Evolutionary conservation across 1,140 invertebrate genomes (phyloP), one percentile per base, ranked within the genome.

Genomic region (Aricia agestis): DNA sequence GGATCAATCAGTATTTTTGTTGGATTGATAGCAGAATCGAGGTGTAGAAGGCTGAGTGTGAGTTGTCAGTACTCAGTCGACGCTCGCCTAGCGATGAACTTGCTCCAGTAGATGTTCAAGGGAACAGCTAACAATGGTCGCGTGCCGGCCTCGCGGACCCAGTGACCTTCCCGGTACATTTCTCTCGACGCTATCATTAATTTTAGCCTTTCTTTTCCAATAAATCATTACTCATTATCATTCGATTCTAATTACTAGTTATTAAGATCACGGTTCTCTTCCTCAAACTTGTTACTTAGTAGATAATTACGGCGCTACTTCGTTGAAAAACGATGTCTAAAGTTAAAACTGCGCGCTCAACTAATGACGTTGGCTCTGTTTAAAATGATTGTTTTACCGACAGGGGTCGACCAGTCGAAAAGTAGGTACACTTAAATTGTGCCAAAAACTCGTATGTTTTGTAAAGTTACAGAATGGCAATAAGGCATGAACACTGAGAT

Each of bases 151-250:
- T 52, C 13, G 45, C 10, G 13, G 17, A 1, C 1, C n/a, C 58
- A 2, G 58, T 18, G 18, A 63, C 59, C 59, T 63, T 63, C 59
- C 17, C 2, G 17, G 1, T 6, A 19, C 59, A n/a, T 63, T 63
- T 25, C 59, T 63, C 59, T 63, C 17, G 11, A 18, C 9, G 18
- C 59, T 6, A 25, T 25, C 59, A 11, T 63, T 63, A 63, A 63
- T 63, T n/a, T 10, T 19, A 63, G 11, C 59, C 18, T 63, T 63
- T 63, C 59, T 63, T 63, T 63, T 63, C 59, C 59, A 63, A 11
- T 59, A 7, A 59, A 17, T 11, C 10, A 25, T 63, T 63, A 11
- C 7, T 25, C 9, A 52, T 52, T 15, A 52, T 52, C 1, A 52
- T 52, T 52, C 13, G 11, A 52, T 52, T 11, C 3, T 52, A 52